Conservation (phyloP, 2,888 invertebrate genomes). For the Ophioninae sp. region DNA sequence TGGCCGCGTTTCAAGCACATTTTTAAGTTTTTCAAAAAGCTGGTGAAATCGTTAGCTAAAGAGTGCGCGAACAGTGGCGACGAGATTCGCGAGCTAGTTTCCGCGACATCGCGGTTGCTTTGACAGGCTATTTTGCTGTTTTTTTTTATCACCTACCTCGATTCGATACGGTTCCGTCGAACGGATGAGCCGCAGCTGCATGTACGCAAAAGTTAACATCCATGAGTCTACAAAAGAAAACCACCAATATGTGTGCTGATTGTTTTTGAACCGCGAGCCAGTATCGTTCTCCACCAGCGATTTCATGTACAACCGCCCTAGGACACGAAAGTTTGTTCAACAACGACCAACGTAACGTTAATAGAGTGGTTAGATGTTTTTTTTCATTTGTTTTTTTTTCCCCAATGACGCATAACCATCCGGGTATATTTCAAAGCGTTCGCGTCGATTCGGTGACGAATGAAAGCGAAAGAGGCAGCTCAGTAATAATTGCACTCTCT, state of each 20-base stretch:
- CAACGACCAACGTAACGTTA: slow-evolving; percentile 50
- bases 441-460: slow-evolving; percentile 4
- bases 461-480: slow-evolving; percentile 20
- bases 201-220: slow-evolving; percentile 33
- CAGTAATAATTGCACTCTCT: not conserved
- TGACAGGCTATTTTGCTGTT: slow-evolving; percentile 23
- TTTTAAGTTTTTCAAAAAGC: slow-evolving; percentile 31
- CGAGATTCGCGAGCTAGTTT: slow-evolving; percentile 42
- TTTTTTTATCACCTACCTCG: slow-evolving; percentile 10
- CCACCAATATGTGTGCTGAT: slow-evolving; percentile 47
- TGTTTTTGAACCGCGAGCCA: slow-evolving; percentile 49
- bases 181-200: not conserved
- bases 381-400: slow-evolving; percentile 24
- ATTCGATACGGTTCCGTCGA: slow-evolving; percentile 35
- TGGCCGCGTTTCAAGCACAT: no score
- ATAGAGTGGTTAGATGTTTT: slow-evolving; percentile 40
- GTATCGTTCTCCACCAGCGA: slow-evolving; percentile 8
- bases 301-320: slow-evolving; percentile 9
- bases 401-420: slow-evolving; percentile 15
- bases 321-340: slow-evolving; percentile 36
- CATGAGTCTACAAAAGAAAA: slow-evolving; percentile 7
- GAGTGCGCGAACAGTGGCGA: slow-evolving; percentile 19
- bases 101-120: slow-evolving; percentile 32
- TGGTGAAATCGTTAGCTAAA: slow-evolving; percentile 29
- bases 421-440: not conserved